Evolutionary conservation across 2,113 vertebrate genomes (phyloP).

Genomic region (Nymphicus hollandicus): DNA sequence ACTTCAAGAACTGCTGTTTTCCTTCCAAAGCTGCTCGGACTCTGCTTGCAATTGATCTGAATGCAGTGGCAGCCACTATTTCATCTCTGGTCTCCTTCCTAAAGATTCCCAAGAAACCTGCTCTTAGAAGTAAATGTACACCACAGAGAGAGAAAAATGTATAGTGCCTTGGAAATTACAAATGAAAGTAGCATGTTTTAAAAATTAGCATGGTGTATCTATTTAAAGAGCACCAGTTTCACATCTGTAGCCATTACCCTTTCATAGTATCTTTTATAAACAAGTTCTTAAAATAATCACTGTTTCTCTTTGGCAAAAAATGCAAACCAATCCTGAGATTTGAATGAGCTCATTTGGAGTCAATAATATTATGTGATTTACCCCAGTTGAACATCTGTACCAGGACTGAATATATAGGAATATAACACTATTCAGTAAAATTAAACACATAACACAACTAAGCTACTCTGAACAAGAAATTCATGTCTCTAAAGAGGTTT

Average conservation of each 20-base stretch:
- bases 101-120: background rate
- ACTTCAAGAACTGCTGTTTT: background rate
- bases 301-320: background rate
- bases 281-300: background rate
- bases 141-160: background rate
- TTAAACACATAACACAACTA: background rate
- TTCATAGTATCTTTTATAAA: background rate
- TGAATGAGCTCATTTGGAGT: background rate
- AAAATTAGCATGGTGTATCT: background rate
- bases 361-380: constrained; percentile 32
- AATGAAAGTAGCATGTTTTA: background rate
- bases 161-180: background rate
- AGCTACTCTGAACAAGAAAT: background rate
- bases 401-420: background rate
- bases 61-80: background rate
- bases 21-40: background rate
- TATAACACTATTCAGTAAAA: background rate
- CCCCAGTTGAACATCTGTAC: background rate
- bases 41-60: background rate
- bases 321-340: background rate
- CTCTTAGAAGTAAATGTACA: background rate
- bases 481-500: background rate
- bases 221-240: background rate
- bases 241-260: background rate
- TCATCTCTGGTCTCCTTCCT: background rate